Evolutionary conservation across 2,113 vertebrate species (phyloP), one percentile per base, ranked within the genome.

Genomic region (Plotosus lineatus): DNA sequence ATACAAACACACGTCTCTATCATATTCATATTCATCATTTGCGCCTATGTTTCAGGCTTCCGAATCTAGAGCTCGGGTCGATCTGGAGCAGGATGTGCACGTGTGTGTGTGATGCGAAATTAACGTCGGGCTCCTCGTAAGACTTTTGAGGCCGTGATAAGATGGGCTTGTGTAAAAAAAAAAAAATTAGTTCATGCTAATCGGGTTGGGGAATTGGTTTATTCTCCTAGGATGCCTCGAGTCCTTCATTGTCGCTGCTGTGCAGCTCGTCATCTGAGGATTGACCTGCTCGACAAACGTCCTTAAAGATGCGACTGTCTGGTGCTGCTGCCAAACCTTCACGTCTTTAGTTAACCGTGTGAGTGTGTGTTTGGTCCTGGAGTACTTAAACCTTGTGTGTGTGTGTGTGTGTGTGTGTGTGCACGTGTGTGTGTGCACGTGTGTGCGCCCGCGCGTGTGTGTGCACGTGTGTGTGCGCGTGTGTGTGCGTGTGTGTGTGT

Each of bases 141-240:
- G 66, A 79, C 69, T 91, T 91, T 91, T 87, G 88, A 91, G 93
- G 92, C 82, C 92, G 92, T 84, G 87, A 89, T 83, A 83, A 90
- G 78, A 91, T 91, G 91, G 42, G 75, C 12, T n/a, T 36, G 90
- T 83, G 86, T 93, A 90, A 92, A 93, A 92, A 93, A 92, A 92
- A 90, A 92, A 93, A 92, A 93, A 92, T 93, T 91, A 92, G 92
- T 90, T 85, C 90, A 87, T 85, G 89, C 90, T 93, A 93, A 93
- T 93, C 92, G 90, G 91, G 85, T 89, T 87, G 88, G 92, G 91
- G 92, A 93, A 81, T 92, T 86, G 80, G 83, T 89, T 79, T 78
- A 76, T 81, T 90, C 92, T 89, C 92, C 61, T 72, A 85, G 88
- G 91, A 88, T 79, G 82, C 78, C 65, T 75, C 80, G 88, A 61